Evolutionary conservation across 2,797 vertebrate genomes (phyloP).

Genomic region (Sardinella longiceps): DNA sequence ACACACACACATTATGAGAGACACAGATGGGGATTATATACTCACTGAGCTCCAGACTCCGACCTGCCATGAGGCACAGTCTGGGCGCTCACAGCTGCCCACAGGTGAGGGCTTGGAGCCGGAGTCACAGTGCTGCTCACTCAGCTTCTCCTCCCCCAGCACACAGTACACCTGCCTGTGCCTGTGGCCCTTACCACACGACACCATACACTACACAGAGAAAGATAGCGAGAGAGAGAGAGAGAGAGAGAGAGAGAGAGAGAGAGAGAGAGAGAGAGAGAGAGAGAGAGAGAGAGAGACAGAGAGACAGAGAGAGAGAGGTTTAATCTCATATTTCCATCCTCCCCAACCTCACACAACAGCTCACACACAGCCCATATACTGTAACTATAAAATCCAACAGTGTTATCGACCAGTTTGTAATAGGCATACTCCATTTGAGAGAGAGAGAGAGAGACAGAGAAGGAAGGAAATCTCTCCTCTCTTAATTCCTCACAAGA

Average conservation of each 20-base stretch:
- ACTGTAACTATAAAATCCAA: too few species aligned
- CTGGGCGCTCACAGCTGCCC: conserved; percentile 79
- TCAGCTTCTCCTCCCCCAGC: conserved; percentile 78
- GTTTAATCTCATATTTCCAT: too few species aligned
- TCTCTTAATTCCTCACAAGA: not conserved
- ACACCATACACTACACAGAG: conserved; percentile 82
- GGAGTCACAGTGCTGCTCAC: conserved; percentile 83
- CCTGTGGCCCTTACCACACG: conserved; percentile 88
- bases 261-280: conserved; percentile 15
- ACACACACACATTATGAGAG: not conserved
- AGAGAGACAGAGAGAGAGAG: not conserved
- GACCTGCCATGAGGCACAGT: conserved; percentile 91
- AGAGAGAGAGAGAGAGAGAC: not conserved
- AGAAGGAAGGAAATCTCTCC: not conserved
- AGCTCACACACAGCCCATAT: too few species aligned
- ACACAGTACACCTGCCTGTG: conserved; percentile 86
- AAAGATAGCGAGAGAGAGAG: not conserved
- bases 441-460: not conserved
- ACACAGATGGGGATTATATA: conserved; percentile 44
- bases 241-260: not conserved
- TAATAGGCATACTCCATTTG: too few species aligned
- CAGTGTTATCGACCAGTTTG: too few species aligned
- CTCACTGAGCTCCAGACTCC: conserved; percentile 92
- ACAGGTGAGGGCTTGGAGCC: conserved; percentile 78
- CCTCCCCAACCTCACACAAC: too few species aligned